Evolutionary conservation across 1,140 invertebrate genomes (phyloP).

Genomic region (Copidosoma floridanum): DNA sequence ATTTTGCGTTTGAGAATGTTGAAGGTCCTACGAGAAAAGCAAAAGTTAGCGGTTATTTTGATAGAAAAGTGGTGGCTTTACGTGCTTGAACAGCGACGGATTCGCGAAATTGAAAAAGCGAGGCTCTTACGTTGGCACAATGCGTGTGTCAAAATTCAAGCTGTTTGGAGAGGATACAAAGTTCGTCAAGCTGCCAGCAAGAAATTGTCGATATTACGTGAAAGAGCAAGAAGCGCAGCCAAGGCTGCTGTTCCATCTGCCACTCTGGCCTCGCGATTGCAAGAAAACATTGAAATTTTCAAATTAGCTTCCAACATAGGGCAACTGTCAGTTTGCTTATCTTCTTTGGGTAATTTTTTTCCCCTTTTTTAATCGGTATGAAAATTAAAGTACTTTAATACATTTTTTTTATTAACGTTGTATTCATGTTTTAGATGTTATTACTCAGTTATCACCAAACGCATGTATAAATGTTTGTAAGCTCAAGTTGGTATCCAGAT

Average conservation of each 20-base stretch:
- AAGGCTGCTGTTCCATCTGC: slow-evolving; percentile 40
- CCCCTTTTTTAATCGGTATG: background rate
- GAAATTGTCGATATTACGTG: slow-evolving; percentile 49
- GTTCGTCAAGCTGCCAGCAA: slow-evolving; percentile 47
- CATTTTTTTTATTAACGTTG: background rate
- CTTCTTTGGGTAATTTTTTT: slow-evolving; percentile 36
- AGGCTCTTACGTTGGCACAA: slow-evolving; percentile 34
- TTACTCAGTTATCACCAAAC: slow-evolving; percentile 43
- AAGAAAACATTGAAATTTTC: slow-evolving; percentile 35
- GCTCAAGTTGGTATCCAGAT: slow-evolving; percentile 35
- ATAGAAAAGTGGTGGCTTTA: slow-evolving; percentile 34
- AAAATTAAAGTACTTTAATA: background rate
- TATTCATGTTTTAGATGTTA: slow-evolving; percentile 37
- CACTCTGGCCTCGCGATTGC: slow-evolving; percentile 35
- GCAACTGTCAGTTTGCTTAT: slow-evolving; percentile 38
- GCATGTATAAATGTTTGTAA: slow-evolving; percentile 41
- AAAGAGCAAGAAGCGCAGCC: slow-evolving; percentile 54
- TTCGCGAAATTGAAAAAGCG: slow-evolving; percentile 48
- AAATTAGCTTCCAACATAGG: slow-evolving; percentile 34
- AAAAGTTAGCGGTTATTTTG: slow-evolving; percentile 5
- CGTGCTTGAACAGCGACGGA: slow-evolving; percentile 43
- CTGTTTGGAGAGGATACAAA: slow-evolving; percentile 64
- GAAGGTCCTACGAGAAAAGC: background rate
- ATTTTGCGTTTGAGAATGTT: slow-evolving; percentile 35
- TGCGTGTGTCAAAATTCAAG: slow-evolving; percentile 67